phyloP scores from a whole-genome alignment of 2,888 invertebrate genomes.

The Drosophila greeni region DNA sequence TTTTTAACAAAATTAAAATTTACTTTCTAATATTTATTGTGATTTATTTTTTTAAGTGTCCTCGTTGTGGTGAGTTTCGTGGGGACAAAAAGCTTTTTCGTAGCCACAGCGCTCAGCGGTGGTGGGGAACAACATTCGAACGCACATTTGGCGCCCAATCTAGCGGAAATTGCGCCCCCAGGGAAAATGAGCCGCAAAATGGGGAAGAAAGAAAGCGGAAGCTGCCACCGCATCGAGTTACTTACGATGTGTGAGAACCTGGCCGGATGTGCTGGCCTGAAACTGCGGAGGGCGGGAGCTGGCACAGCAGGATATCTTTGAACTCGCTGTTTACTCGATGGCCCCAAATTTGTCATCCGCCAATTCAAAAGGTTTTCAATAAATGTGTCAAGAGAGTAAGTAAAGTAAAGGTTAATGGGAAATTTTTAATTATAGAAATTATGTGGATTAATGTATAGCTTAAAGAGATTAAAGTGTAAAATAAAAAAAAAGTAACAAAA shows the following conservation, averaged over 20 bases:
- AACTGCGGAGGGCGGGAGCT: slow-evolving; percentile 7
- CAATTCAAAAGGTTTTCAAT: slow-evolving; percentile 4
- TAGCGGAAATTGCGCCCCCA: slow-evolving; percentile 39
- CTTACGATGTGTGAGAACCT: slow-evolving; percentile 27
- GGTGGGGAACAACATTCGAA: slow-evolving; percentile 27
- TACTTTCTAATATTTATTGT: background rate
- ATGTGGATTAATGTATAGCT: background rate
- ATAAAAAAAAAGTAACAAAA: too few species aligned
- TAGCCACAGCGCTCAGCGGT: background rate
- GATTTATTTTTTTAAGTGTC: background rate
- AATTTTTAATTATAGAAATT: background rate
- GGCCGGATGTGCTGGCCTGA: slow-evolving; percentile 44
- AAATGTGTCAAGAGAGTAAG: background rate
- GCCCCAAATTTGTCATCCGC: slow-evolving; percentile 7
- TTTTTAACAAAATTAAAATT: background rate
- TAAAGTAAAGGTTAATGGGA: background rate
- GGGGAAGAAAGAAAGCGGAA: slow-evolving; percentile 18
- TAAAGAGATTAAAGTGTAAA: too few species aligned
- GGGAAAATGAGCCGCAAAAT: slow-evolving; percentile 38
- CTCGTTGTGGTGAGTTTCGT: slow-evolving; percentile 44
- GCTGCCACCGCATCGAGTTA: slow-evolving; percentile 24
- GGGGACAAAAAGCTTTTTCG: slow-evolving; percentile 1
- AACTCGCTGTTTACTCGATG: slow-evolving; percentile 12
- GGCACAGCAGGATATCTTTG: slow-evolving; percentile 38
- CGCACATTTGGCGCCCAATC: slow-evolving; percentile 46